Evolutionary conservation across 1,140 invertebrate species (phyloP), one percentile per base, ranked within the genome.

Genomic region (Megathymus violae): DNA sequence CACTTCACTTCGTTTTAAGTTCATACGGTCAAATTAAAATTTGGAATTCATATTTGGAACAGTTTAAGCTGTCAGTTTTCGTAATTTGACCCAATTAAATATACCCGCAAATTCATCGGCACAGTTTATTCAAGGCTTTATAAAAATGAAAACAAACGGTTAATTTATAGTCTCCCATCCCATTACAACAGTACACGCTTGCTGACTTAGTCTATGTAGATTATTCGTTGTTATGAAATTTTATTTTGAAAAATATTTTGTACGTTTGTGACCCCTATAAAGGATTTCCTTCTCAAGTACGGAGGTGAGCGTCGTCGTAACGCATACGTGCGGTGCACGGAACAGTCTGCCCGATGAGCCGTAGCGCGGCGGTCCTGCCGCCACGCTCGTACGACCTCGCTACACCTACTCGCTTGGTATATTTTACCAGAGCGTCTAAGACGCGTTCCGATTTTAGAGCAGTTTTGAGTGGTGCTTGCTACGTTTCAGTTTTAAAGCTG

Each of bases 331-430:
- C 59, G 44, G 54, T 25, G 64, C 61, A 44, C 34, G 40, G 58
- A 65, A 44, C 80, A 89, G 88, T 90, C 78, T 84, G 80, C 72
- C 80, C 82, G 83, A 88, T 88, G 85, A 88, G 80, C 80, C 85
- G 85, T 87, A 84, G 85, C 78, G 88, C 73, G 84, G 85, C 85
- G 85, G 86, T 84, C 85, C 75, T 90, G 83, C 82, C 83, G 83
- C 80, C 78, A 66, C 70, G 76, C 76, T 73, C 61, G 64, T 67
- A 54, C 65, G 62, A 78, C 66, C 70, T 56, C 67, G 40, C 69
- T 34, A 47, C 70, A 77, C 58, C 62, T 84, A 63, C 27, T 52
- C 62, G 48, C 74, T 71, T 77, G 56, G 76, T 85, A 75, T 70
- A 60, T 66, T 60, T 25, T 63, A 22, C 25, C 38, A 43, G 50